phyloP scores from a whole-genome alignment of 2,797 vertebrate genomes.

The Hyperoplus lanceolatus region DNA sequence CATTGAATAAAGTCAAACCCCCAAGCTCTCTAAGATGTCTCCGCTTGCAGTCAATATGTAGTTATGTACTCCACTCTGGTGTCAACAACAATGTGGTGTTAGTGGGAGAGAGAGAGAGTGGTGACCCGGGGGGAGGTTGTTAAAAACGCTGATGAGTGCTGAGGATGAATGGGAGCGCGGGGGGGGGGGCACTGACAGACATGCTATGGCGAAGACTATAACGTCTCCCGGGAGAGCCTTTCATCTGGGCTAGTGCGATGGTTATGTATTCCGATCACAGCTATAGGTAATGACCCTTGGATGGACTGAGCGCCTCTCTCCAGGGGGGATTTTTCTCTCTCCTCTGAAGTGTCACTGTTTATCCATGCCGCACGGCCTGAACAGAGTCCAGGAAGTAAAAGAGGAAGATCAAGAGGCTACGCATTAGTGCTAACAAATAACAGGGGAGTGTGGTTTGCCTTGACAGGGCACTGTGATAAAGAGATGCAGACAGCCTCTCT shows the following conservation, averaged over 20 bases:
- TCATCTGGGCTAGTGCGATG: constrained; percentile 50
- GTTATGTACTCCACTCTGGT: constrained; percentile 62
- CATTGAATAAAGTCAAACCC: constrained; percentile 64
- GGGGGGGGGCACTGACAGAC: constrained; percentile 50
- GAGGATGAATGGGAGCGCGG: constrained; percentile 44
- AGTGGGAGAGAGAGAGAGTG: constrained; percentile 39
- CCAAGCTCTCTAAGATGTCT: constrained; percentile 34
- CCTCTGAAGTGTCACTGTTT: constrained; percentile 63
- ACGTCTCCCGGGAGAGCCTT: constrained; percentile 61
- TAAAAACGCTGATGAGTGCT: constrained; percentile 66
- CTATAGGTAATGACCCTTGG: constrained; percentile 70
- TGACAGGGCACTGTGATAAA: constrained; percentile 9
- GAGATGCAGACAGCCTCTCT: not conserved
- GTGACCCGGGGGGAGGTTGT: constrained; percentile 51
- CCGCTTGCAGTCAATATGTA: constrained; percentile 71
- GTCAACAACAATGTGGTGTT: constrained; percentile 56
- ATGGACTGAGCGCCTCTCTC: constrained; percentile 60
- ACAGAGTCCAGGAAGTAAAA: constrained; percentile 45
- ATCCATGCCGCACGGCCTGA: constrained; percentile 38
- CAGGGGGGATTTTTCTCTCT: constrained; percentile 32
- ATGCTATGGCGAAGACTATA: constrained; percentile 16
- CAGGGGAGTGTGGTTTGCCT: not conserved
- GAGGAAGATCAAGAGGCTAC: constrained; percentile 3
- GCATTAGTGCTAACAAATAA: constrained; percentile 20
- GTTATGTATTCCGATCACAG: constrained; percentile 74